Evolutionary conservation across 1,140 invertebrate species (phyloP).

Genomic region (Rhynchophorus ferrugineus): DNA sequence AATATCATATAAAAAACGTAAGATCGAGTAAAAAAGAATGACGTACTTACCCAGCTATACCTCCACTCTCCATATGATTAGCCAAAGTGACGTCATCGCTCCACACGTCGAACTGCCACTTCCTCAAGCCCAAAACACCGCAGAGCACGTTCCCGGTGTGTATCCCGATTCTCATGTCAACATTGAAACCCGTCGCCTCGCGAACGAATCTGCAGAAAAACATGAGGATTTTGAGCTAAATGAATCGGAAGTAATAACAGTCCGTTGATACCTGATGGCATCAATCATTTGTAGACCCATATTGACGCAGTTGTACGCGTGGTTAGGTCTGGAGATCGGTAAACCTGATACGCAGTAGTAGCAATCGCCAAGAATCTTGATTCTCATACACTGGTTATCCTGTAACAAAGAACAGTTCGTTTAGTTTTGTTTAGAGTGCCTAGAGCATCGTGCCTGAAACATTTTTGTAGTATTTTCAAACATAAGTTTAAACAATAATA

Average conservation of each 20-base stretch:
- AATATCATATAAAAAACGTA: background rate
- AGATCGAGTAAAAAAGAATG: background rate
- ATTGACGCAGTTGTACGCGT: slow-evolving; percentile 91
- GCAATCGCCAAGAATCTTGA: slow-evolving; percentile 93
- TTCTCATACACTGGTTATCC: slow-evolving; percentile 92
- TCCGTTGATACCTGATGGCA: slow-evolving; percentile 69
- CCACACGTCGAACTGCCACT: slow-evolving; percentile 99
- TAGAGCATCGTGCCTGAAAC: too few relatives aligned
- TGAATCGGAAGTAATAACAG: background rate
- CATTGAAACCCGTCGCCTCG: slow-evolving; percentile 80
- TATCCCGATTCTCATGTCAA: slow-evolving; percentile 93
- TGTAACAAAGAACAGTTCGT: slow-evolving; percentile 44
- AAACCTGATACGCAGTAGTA: slow-evolving; percentile 95
- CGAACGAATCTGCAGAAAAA: slow-evolving; percentile 65
- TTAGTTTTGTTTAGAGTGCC: too few relatives aligned
- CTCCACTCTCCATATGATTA: slow-evolving; percentile 95
- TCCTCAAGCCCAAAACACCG: slow-evolving; percentile 89
- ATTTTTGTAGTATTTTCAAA: too few relatives aligned
- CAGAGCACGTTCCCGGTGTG: slow-evolving; percentile 91
- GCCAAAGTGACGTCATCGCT: slow-evolving; percentile 95
- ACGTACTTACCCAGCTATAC: slow-evolving; percentile 86
- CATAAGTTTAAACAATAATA: too few relatives aligned
- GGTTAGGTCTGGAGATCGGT: slow-evolving; percentile 84
- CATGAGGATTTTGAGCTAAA: slow-evolving; percentile 1
- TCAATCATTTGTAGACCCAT: slow-evolving; percentile 97